A percentile compares a stretch with the other conserved stretches of the same genome.
Evolutionary conservation across 2,888 invertebrate species (phyloP).

Genomic region (Ophion ventricosus): DNA sequence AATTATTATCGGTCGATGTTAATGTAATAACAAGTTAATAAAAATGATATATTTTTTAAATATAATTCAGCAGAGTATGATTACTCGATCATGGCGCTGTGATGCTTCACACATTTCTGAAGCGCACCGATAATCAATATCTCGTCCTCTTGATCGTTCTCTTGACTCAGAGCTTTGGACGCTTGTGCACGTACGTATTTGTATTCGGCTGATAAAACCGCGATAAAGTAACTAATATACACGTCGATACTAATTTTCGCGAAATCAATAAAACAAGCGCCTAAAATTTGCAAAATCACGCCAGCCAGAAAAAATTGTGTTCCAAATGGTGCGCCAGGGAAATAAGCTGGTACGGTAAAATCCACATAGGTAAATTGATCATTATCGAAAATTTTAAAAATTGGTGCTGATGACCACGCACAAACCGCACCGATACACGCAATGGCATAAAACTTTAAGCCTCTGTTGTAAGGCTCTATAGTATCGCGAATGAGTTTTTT

Average conservation of each 20-base stretch:
- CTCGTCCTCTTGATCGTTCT: conserved; percentile 7
- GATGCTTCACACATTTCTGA: conserved; percentile 61
- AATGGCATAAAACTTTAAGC: conserved; percentile 68
- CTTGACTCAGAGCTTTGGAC: conserved; percentile 20
- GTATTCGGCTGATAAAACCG: conserved; percentile 70
- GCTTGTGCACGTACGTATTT: conserved; percentile 65
- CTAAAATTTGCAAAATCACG: conserved; percentile 50
- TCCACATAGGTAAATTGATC: conserved; percentile 67
- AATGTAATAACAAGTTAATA: too few species aligned
- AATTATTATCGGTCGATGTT: too few species aligned
- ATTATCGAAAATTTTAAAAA: conserved; percentile 56
- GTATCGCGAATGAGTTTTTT: conserved; percentile 29
- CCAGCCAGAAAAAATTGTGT: conserved; percentile 54
- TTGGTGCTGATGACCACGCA: conserved; percentile 62
- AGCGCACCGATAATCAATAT: conserved; percentile 40
- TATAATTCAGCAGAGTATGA: background rate
- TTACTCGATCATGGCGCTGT: conserved; percentile 54
- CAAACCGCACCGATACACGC: conserved; percentile 26
- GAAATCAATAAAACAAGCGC: conserved; percentile 43
- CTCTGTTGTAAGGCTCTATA: conserved; percentile 63
- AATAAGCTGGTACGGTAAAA: conserved; percentile 65
- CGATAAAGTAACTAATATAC: conserved; percentile 70
- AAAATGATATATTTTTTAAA: background rate
- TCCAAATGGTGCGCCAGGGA: conserved; percentile 65
- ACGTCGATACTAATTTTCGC: conserved; percentile 70